Evolutionary conservation across 2,888 invertebrate species (phyloP), one percentile per base, ranked within the genome.

Genomic region (Zaprionus obscuricornis): DNA sequence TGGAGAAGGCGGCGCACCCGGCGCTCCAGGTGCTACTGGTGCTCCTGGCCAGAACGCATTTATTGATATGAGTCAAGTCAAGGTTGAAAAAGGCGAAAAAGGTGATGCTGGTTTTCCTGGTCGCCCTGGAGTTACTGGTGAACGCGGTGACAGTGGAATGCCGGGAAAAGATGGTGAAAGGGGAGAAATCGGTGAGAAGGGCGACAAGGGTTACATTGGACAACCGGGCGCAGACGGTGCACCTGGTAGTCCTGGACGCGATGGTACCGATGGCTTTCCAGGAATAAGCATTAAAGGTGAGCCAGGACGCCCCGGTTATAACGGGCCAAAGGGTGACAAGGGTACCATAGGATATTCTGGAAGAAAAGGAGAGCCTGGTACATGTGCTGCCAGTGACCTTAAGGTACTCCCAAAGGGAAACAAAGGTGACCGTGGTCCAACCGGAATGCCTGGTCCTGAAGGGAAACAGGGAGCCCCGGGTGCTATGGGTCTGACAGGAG

Each of bases 211-310:
- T 43, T 91, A 91, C 34, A 83, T 91, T 24, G 97, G 97, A 1
- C 90, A 91, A 17, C 92, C 93, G 55, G 97, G 97, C 45, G 91
- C 92, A 22, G 92, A 96, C 82, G 97, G 96, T 14, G 90, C 86
- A 27, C 92, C 95, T 36, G 98, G 96, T 14, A 88, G 87, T 6
- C 90, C 92, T 33, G 94, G 94, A 22, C 89, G 90, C 50, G 92
- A 94, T 26, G 96, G 97, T 20, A 83, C 87, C 3, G 92, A 93
- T 60, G 97, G 97, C 14, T 45, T 91, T 45, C 93, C 94, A 74
- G 96, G 96, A 14, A 68, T 90, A 1, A 94, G 94, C 59, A 88
- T 95, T 10, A 96, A 94, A 89, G 97, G 96, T 74, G 95, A 95
- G 85, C 91, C 93, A 10, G 96, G 96, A 26, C 87, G 88, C 39